A percentile compares a stretch with the other conserved stretches of the same genome.
Conservation (phyloP, 2,888 invertebrate genomes). For the Drosophila quinaria region DNA sequence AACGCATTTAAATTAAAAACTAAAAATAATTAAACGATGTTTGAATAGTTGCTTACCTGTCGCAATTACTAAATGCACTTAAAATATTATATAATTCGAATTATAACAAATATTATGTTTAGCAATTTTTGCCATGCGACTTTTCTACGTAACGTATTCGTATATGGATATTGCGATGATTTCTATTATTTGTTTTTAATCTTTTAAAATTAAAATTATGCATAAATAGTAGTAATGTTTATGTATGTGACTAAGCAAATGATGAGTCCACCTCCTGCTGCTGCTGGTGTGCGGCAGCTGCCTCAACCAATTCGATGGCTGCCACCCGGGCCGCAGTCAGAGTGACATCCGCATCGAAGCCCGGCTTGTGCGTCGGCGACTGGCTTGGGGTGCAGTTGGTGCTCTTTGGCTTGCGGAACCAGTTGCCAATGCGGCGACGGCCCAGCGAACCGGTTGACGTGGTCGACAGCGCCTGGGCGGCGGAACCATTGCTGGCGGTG, state of each 20-base stretch:
- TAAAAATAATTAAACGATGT: constrained; percentile 33
- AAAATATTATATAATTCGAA: constrained; percentile 34
- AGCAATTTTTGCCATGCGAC: constrained; percentile 17
- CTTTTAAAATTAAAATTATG: constrained; percentile 23
- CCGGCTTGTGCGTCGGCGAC: constrained; percentile 85
- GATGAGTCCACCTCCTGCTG: constrained; percentile 45
- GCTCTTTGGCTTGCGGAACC: constrained; percentile 86
- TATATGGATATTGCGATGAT: constrained; percentile 28
- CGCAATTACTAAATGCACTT: constrained; percentile 49
- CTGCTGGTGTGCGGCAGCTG: constrained; percentile 43
- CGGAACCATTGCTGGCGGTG: constrained; percentile 35
- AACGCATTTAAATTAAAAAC: constrained; percentile 25
- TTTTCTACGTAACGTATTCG: constrained; percentile 30
- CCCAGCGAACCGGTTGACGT: constrained; percentile 83
- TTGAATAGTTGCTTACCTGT: constrained; percentile 23
- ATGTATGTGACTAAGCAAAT: constrained; percentile 46
- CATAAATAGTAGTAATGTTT: constrained; percentile 26
- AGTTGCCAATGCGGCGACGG: constrained; percentile 85
- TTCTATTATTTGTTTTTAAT: constrained; percentile 16
- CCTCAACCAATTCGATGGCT: constrained; percentile 64
- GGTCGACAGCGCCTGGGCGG: constrained; percentile 66
- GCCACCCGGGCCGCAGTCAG: constrained; percentile 71
- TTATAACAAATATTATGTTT: constrained; percentile 50
- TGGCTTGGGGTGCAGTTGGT: constrained; percentile 85
- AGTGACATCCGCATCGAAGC: constrained; percentile 69